Evolutionary conservation across 2,888 invertebrate species (phyloP), one percentile per base, ranked within the genome.

Genomic region (Apodemia zela): DNA sequence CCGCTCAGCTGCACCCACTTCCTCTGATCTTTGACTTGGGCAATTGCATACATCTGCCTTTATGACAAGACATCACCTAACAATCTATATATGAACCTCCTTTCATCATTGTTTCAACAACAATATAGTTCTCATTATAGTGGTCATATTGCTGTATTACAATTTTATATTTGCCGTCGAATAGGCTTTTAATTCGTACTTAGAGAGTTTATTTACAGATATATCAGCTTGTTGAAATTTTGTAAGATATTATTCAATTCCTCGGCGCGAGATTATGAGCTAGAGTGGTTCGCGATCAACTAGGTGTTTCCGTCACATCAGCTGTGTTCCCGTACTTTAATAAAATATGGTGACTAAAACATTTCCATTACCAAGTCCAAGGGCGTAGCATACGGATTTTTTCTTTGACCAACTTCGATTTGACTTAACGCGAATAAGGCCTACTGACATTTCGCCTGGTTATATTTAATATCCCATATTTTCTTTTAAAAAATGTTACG

Each of bases 221-320:
- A 15, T 54, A 7, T 59, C 15, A 10, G 10, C 18, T 59, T 57
- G 47, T 17, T 33, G n/a, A 59, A 64, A 63, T 21, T 35, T 42
- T 33, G 66, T 38, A 76, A 35, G 63, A 51, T 38, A 64, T 88
- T 88, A 89, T 84, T 86, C 87, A 89, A 90, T 88, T 85, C 81
- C 77, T 79, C 86, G 87, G 87, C 83, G 85, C 82, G 84, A 87
- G 87, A 86, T 86, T 87, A 88, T 87, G 85, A 87, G 84, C 85
- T 87, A 87, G 85, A 89, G 88, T 89, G 89, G 88, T 89, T 87
- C 84, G 89, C 85, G 87, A 88, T 88, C 87, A 90, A 89, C 88
- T 82, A 85, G 87, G 79, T 78, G 84, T 80, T 89, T 90, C 90
- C 90, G 90, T 78, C 80, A 75, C 73, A 70, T 84, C 86, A 86